phyloP scores from a whole-genome alignment of 2,797 vertebrate species.

The Microctenopoma lineatum region DNA sequence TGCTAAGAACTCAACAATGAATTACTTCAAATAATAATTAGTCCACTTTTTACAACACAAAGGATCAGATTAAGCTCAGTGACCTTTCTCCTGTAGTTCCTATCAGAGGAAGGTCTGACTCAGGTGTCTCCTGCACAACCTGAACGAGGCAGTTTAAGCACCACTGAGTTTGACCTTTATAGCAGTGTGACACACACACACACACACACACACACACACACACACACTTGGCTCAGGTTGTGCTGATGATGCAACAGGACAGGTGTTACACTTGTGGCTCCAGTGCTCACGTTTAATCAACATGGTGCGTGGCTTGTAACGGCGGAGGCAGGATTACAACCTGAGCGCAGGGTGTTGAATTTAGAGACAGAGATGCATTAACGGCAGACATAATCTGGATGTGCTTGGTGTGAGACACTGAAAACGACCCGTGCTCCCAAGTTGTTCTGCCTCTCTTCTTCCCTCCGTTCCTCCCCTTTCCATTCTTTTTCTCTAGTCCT shows the following conservation, averaged over 20 bases:
- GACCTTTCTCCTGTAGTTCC: conserved; percentile 11
- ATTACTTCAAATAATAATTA: too few relatives aligned
- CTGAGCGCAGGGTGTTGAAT: conserved; percentile 18
- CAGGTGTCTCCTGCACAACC: not conserved
- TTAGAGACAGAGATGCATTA: conserved; percentile 14
- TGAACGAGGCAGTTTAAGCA: not conserved
- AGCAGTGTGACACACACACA: not conserved
- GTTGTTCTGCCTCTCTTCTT: conserved; percentile 14
- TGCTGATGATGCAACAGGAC: conserved; percentile 37
- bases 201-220: conserved; percentile 3
- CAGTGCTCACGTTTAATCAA: conserved; percentile 25
- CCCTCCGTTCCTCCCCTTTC: conserved; percentile 3
- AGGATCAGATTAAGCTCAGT: not conserved
- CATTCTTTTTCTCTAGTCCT: not conserved
- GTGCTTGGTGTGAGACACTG: not conserved
- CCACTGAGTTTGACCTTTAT: conserved; percentile 41
- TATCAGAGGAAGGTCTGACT: conserved; percentile 3
- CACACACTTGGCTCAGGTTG: conserved; percentile 19
- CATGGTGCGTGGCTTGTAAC: conserved; percentile 24
- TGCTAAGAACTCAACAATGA: not conserved
- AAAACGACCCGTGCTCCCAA: conserved; percentile 4
- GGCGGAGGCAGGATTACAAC: conserved; percentile 12
- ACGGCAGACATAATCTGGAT: not conserved
- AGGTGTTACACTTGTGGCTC: conserved; percentile 40
- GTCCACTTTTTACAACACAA: not conserved